Evolutionary conservation across 2,113 vertebrate genomes (phyloP), one percentile per base, ranked within the genome.

Genomic region (Regulus satrapa): DNA sequence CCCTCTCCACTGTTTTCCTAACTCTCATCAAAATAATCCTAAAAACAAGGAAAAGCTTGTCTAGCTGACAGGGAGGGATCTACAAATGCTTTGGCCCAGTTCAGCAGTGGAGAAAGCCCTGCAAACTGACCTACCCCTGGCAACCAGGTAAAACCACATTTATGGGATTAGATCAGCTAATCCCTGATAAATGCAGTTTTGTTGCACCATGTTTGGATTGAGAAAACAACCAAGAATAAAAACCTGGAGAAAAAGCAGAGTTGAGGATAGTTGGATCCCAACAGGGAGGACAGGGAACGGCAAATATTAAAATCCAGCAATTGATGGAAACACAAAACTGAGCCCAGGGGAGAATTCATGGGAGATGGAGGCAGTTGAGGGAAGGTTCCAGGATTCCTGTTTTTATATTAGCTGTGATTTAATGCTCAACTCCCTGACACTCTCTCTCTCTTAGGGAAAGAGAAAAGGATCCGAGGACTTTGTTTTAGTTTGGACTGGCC

Each of bases 161-260:
- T 91, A 95, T 63, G 69, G 89, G 80, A 95, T 95, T 89, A 94
- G 45, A 48, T 61, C 46, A 45, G 36, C 19, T 95, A 92, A 94
- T 89, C 89, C 85, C 73, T 58, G 31, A 56, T 78, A 91, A 95
- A 85, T 19, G 64, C 64, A 78, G 77, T 91, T 91, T 85, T 78
- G 34, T 64, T 86, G 94, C 69, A 63, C 73, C 14, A 1, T 72
- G 64, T 84, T 72, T 82, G 91, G 62, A 91, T 32, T 64, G 62
- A 68, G 78, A 75, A 89, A 96, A 68, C 66, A 88, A 83, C 15
- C 7, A 2, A n/a, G 69, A 52, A 52, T 3, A 63, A 79, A 89
- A 91, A 36, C 2, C 56, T 81, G 59, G 55, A 59, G 34, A 52
- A 91, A 91, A 84, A 63, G 21, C 62, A 86, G 64, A 80, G 51